Evolutionary conservation across 2,888 invertebrate genomes (phyloP).

Genomic region (Drosophila quinaria): DNA sequence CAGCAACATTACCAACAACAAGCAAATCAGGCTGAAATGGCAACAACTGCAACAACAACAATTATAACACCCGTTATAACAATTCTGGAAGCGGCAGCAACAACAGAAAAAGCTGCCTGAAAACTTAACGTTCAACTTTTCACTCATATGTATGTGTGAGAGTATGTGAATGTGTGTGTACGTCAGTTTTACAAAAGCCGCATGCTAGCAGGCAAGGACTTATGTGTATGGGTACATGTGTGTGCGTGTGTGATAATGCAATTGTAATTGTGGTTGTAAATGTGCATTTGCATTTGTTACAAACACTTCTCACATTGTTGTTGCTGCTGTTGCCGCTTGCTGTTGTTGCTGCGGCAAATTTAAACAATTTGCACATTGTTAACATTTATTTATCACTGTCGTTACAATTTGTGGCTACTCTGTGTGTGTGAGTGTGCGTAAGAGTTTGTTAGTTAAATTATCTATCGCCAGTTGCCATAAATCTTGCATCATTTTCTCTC

Average conservation of each 20-base stretch:
- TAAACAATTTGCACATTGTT: slow-evolving; percentile 75
- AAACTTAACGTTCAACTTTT: slow-evolving; percentile 63
- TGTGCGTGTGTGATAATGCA: slow-evolving; percentile 63
- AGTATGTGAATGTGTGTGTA: slow-evolving; percentile 23
- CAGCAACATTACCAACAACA: slow-evolving; percentile 19
- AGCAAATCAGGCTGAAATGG: slow-evolving; percentile 27
- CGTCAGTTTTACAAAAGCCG: slow-evolving; percentile 52
- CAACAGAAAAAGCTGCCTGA: slow-evolving; percentile 45
- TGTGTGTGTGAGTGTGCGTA: slow-evolving; percentile 21
- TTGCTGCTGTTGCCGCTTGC: no score
- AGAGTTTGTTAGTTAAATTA: slow-evolving; percentile 61
- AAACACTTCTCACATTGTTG: slow-evolving; percentile 47
- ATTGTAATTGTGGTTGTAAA: slow-evolving; percentile 72
- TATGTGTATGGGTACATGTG: slow-evolving; percentile 19
- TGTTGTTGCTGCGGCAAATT: slow-evolving; percentile 67
- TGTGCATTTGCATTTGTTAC: slow-evolving; percentile 62
- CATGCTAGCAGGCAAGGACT: slow-evolving; percentile 41
- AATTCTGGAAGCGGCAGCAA: slow-evolving; percentile 44
- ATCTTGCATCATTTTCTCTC: slow-evolving; percentile 48
- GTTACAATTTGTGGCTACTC: slow-evolving; percentile 56
- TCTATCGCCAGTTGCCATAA: slow-evolving; percentile 52
- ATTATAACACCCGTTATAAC: slow-evolving; percentile 43
- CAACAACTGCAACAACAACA: slow-evolving; percentile 37
- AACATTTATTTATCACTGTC: slow-evolving; percentile 76
- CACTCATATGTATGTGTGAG: slow-evolving; percentile 28